Conservation (phyloP, 1,140 invertebrate species). For the Gryllus bimaculatus region DNA sequence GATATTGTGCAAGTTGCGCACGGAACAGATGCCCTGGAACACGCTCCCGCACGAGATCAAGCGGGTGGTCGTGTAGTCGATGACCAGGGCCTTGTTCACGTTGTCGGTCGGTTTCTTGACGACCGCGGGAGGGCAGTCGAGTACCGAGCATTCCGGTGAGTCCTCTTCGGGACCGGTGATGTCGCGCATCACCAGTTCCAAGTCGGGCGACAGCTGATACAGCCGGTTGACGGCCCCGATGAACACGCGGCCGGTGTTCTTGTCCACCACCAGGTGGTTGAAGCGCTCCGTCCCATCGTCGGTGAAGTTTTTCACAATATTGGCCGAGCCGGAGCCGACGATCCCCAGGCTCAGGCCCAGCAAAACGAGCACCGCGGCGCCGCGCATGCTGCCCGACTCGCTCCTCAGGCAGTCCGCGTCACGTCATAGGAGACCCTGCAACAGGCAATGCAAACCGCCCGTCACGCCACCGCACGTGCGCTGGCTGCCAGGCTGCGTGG, state of each 20-base stretch:
- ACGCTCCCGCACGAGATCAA: conserved; percentile 90
- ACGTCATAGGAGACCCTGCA: conserved; percentile 14
- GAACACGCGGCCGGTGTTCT: conserved; percentile 83
- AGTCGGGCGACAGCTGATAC: conserved; percentile 81
- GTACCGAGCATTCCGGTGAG: conserved; percentile 78
- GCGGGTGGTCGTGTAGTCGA: conserved; percentile 80
- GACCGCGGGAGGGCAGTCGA: conserved; percentile 64
- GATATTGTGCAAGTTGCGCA: conserved; percentile 82
- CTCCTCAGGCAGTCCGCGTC: conserved; percentile 2
- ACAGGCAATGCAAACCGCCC: background rate
- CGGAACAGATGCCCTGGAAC: conserved; percentile 83
- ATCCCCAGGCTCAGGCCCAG: conserved; percentile 10
- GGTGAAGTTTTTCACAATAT: conserved; percentile 44
- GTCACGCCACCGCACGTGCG: too few relatives aligned
- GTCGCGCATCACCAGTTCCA: conserved; percentile 65
- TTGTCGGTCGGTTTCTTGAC: conserved; percentile 72
- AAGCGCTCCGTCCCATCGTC: conserved; percentile 51
- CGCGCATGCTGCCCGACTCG: conserved; percentile 8
- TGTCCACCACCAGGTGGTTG: conserved; percentile 86
- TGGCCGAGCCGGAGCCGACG: background rate
- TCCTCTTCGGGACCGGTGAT: conserved; percentile 83
- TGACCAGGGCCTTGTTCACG: conserved; percentile 90
- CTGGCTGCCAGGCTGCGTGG: too few relatives aligned
- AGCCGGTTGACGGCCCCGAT: conserved; percentile 89
- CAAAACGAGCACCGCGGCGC: conserved; percentile 7